phyloP scores from a whole-genome alignment of 30 jellyfish, hydroid and myxozoan species.

The Nemopilema nomurai region DNA sequence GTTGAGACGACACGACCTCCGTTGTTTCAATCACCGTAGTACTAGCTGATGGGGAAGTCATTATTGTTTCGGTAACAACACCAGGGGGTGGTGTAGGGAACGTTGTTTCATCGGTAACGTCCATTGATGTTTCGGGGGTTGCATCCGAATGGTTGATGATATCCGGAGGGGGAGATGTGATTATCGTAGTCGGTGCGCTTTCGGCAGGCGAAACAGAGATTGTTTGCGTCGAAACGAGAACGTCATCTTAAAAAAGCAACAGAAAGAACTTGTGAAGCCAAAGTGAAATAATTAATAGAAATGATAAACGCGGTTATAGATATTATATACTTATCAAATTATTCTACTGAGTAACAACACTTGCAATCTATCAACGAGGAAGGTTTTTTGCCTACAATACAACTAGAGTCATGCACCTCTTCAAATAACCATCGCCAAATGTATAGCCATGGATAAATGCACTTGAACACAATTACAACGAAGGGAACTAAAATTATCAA shows the following conservation, averaged over 20 bases:
- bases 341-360: too few species aligned
- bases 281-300: too few species aligned
- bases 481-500: too few species aligned
- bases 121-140: neutral
- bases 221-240: constrained; percentile 45
- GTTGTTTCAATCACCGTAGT: constrained; percentile 27
- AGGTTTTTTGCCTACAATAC: too few species aligned
- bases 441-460: too few species aligned
- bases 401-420: too few species aligned
- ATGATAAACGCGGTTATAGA: too few species aligned
- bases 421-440: too few species aligned
- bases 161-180: constrained; percentile 64
- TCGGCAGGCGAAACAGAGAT: constrained; percentile 54
- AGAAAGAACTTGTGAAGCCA: too few species aligned
- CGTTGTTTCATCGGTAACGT: constrained; percentile 26
- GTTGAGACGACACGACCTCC: constrained; percentile 24
- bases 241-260: constrained; percentile 11
- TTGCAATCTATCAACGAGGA: too few species aligned
- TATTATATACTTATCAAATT: too few species aligned
- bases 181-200: neutral
- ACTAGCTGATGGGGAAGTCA: constrained; percentile 11
- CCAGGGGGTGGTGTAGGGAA: constrained; percentile 73
- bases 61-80: constrained; percentile 43
- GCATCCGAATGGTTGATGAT: constrained; percentile 57
- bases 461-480: too few species aligned